Base-by-base conservation (phyloP, 2,797 vertebrate species). In the Otolemur crassicaudatus region DNA sequence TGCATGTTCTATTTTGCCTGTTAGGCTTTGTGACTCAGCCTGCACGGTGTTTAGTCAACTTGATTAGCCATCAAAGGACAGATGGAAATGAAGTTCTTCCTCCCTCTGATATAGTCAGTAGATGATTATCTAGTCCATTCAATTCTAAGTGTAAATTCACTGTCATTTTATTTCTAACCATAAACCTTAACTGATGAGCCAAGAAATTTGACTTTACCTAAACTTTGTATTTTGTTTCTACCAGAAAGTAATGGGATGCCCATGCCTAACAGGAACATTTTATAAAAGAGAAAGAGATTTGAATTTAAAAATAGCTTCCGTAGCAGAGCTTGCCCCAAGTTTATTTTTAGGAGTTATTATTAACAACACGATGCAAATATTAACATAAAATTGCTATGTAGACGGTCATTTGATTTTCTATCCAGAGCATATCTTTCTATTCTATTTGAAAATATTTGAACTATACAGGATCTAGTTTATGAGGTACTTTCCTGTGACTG, bases 381-480 rank as follows among this genome's bases (percentile, higher is more conserved):
- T 34, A 82, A 63, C 29, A 85, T 69, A 49, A 87, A 90, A 79
- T 61, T 65, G 19, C 12, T 29, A 31, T 69, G 43, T 65, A 31
- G 40, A 27, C 29, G 31, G 40, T 43, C 73, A 93, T 84, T 96
- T 97, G 49, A 80, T 81, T 94, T 92, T 90, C 10, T 23, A 92
- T 72, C 94, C 91, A 94, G 37, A 61, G 93, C 49, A 16, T 63
- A 37, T 65, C 49, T 90, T 93, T 58, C 37, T 17, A 79, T 96
- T 95, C 67, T 43, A 60, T 63, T 94, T 94, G 40, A 94, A 92
- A 94, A 43, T 72, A 94, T 82, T 49, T 85, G 60, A 93, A 85
- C 16, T 69, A 76, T 49, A 93, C 65, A 60, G 13, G 17, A 79
- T 79, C 58, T 83, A 61, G 63, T 87, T 82, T 94, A 87, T 63